phyloP scores from a whole-genome alignment of 2,888 invertebrate species.

The Colletes collaris region DNA sequence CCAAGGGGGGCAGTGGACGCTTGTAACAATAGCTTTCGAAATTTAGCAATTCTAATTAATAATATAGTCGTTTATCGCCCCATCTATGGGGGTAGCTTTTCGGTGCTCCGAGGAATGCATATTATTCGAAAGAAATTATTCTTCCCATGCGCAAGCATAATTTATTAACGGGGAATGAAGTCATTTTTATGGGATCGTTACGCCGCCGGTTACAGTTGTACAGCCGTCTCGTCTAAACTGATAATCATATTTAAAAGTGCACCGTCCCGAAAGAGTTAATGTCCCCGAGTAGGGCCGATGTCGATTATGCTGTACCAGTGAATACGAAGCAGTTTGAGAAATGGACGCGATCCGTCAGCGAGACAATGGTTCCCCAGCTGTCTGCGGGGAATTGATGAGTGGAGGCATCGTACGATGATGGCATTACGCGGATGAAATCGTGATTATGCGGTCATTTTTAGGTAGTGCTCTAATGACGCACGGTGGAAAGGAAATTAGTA shows the following conservation, averaged over 20 bases:
- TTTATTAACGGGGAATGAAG: neutral
- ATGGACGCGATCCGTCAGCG: constrained; percentile 61
- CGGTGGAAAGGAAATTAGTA: constrained; percentile 11
- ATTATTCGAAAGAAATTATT: too few species aligned
- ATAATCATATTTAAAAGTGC: constrained; percentile 6
- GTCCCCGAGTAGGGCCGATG: constrained; percentile 35
- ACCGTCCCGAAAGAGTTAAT: constrained; percentile 38
- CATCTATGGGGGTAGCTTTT: too few species aligned
- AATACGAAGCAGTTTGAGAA: constrained; percentile 48
- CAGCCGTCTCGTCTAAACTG: neutral
- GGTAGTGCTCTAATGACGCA: constrained; percentile 34
- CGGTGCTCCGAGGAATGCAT: too few species aligned
- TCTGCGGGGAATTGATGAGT: constrained; percentile 56
- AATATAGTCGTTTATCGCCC: too few species aligned
- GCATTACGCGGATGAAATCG: constrained; percentile 44
- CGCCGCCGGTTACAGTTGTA: neutral
- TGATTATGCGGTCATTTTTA: constrained; percentile 48
- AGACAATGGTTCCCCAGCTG: constrained; percentile 61
- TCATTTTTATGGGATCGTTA: neutral
- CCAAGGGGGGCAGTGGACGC: too few species aligned
- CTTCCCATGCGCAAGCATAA: too few species aligned
- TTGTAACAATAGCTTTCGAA: too few species aligned
- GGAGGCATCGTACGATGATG: constrained; percentile 36
- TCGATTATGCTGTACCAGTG: constrained; percentile 66
- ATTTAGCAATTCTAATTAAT: too few species aligned